Percentiles rank a stretch among this genome's conserved stretches.
These are phyloP conservation scores for Alca torda DNA, from an alignment of 2,797 vertebrate species.

Conservation along the genomic window DNA sequence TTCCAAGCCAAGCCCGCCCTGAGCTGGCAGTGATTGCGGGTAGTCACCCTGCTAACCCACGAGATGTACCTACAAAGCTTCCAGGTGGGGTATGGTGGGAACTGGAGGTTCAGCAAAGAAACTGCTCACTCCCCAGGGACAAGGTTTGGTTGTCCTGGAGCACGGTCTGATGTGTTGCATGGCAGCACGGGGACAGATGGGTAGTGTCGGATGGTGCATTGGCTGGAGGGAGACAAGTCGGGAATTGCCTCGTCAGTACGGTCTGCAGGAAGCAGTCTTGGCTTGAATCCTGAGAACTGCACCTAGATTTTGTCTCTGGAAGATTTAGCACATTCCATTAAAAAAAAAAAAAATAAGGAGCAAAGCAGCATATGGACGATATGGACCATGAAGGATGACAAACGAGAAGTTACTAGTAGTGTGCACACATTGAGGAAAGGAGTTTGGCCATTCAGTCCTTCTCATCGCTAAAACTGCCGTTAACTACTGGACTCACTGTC, in stretches of 20 bases:
- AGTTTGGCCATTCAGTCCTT: neutral
- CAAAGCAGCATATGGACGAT: neutral
- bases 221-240: accelerated
- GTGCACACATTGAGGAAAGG: neutral
- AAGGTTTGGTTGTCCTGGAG: neutral
- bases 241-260: neutral
- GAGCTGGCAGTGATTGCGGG: neutral
- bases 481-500: neutral
- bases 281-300: neutral
- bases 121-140: neutral
- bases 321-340: neutral
- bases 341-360: neutral
- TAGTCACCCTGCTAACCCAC: neutral
- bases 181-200: neutral
- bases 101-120: neutral
- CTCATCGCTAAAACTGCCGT: neutral
- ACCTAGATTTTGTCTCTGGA: neutral
- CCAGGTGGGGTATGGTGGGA: neutral
- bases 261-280: neutral
- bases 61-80: neutral
- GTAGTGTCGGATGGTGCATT: too few species aligned
- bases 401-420: neutral
- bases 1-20: neutral
- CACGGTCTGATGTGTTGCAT: neutral
- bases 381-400: neutral